Percentiles rank a stretch among this genome's conserved stretches.
Conservation (phyloP, 1,140 invertebrate species). For the Drosophila simulans region DNA sequence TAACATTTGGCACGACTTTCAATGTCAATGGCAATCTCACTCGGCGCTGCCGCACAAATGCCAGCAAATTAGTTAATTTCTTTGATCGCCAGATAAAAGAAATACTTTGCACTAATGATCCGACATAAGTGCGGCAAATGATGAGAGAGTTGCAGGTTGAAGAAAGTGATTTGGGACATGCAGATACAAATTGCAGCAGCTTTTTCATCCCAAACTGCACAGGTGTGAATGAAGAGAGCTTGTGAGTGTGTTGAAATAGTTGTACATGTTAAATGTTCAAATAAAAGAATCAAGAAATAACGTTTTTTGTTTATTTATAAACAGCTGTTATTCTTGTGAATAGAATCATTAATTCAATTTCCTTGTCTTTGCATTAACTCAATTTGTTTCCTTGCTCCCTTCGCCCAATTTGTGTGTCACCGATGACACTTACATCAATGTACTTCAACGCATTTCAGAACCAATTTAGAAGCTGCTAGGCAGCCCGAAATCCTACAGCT, state of each 20-base stretch:
- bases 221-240: neutral
- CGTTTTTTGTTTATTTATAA: too few species aligned
- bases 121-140: slow-evolving; percentile 41
- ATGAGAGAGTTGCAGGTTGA: slow-evolving; percentile 29
- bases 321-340: neutral
- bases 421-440: slow-evolving; percentile 22
- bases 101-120: slow-evolving; percentile 43
- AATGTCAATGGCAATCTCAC: slow-evolving; percentile 72
- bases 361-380: slow-evolving; percentile 7
- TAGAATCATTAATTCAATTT: slow-evolving; percentile 8
- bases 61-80: slow-evolving; percentile 68
- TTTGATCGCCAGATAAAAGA: slow-evolving; percentile 36
- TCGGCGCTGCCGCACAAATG: slow-evolving; percentile 41
- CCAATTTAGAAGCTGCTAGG: slow-evolving; percentile 27
- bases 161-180: slow-evolving; percentile 43
- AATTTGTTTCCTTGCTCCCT: slow-evolving; percentile 5
- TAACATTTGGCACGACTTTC: slow-evolving; percentile 72
- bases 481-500: slow-evolving; percentile 10
- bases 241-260: too few species aligned
- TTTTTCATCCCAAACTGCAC: slow-evolving; percentile 1
- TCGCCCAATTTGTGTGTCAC: slow-evolving; percentile 18
- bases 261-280: neutral
- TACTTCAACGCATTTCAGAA: slow-evolving; percentile 37
- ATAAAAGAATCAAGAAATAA: too few species aligned
- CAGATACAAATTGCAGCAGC: slow-evolving; percentile 13